Base-by-base conservation (phyloP, 53 echinoderm and acorn worm species). In the Mesocentrotus franciscanus region DNA sequence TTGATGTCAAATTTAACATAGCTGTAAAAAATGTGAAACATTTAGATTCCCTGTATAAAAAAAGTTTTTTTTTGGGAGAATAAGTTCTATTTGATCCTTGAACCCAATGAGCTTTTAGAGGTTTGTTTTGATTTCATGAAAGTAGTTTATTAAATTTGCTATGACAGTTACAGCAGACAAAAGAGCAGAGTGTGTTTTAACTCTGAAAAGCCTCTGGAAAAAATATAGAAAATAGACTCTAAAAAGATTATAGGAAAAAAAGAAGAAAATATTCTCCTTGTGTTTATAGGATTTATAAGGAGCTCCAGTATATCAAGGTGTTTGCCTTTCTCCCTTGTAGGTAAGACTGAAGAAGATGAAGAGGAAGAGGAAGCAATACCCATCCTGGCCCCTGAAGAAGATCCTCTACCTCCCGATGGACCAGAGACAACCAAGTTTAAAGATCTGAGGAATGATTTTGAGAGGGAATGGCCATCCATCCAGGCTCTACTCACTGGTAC, bases 391-490 rank as follows among this genome's bases (percentile, higher is more conserved):
- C 96, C 96, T 3, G 85, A 95, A 55, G 99, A 97, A 56, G 97
- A 99, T 94, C 97, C 96, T 22, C 90, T 99, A 15, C 99, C 99
- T 62, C 99, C 99, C 13, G 98, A 98, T 32, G 99, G 99, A 7
- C 97, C 97, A 8, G 99, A 99, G 95, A 99, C 99, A 29, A 96
- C 81, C 68, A 96, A 96, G 95, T 99, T 97, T 91, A 97, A 96
- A 94, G 99, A 99, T 27, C 90, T 59, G 35, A 83, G 99, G 93
- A 96, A 71, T 35, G 98, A 98, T 1, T 99, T 97, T 97, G 99
- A 99, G 95, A 94, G 97, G 49, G 99, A 99, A 78, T 99, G 99
- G 99, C 99, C 98, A 2, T 96, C 98, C 5, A 97, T 99, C 59
- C 98, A 98, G 91, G 99, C 98, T 57, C 75, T 98, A 39, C 95